Evolutionary conservation across 2,113 vertebrate genomes (phyloP).

Genomic region (Psilopsiagon aurifrons): DNA sequence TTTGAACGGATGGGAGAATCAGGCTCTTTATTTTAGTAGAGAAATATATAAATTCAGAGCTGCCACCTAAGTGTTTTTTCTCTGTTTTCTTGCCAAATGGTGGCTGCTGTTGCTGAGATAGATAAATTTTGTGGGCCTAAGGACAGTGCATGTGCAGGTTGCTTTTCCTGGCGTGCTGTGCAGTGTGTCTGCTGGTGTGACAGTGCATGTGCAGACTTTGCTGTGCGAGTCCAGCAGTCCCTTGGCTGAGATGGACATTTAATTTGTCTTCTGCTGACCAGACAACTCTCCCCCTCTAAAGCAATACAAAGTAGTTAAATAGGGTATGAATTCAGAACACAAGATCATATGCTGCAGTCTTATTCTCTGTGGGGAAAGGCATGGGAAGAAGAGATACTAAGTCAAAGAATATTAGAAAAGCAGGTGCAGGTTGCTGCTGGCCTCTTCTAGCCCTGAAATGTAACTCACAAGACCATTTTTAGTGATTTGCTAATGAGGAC

Average conservation of each 20-base stretch:
- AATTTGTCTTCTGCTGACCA: not conserved
- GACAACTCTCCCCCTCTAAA: not conserved
- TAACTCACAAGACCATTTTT: not conserved
- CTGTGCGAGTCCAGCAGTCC: not conserved
- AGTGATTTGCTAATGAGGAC: not conserved
- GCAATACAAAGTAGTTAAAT: not conserved
- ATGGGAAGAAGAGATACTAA: not conserved
- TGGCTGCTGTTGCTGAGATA: not conserved
- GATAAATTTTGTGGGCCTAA: not conserved
- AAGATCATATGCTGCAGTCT: not conserved
- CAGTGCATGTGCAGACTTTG: not conserved
- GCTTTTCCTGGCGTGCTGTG: not conserved
- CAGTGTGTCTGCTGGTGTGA: fast-evolving
- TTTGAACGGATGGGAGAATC: not conserved
- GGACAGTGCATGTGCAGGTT: fast-evolving
- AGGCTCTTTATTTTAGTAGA: not conserved
- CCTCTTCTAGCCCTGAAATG: not conserved
- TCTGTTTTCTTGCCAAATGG: not conserved
- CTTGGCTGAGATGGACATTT: not conserved
- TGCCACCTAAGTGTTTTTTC: not conserved
- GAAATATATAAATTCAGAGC: not conserved
- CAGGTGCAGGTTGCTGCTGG: not conserved
- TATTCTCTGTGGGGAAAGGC: not conserved
- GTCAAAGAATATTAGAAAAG: not conserved
- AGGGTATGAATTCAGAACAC: not conserved